A percentile compares a stretch with the other conserved stretches of the same genome.
Conservation (phyloP, 2,113 vertebrate species). For the Apistogramma diplotaenia region DNA sequence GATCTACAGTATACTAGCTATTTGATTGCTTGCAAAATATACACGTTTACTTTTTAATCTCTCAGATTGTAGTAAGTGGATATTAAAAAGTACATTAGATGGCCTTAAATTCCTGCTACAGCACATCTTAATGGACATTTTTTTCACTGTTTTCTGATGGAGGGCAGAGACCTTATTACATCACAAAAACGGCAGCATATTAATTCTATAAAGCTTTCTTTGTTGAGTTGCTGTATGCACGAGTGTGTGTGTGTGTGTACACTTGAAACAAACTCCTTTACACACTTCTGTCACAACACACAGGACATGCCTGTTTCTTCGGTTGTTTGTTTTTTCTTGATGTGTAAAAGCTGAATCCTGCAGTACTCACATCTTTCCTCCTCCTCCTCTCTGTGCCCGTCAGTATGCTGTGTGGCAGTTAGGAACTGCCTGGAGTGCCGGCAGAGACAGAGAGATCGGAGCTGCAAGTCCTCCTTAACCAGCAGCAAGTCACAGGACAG, state of each 20-base stretch:
- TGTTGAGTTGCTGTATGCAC: not conserved
- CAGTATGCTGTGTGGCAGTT: slow-evolving; percentile 97
- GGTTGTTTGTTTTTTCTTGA: not conserved
- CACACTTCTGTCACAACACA: not conserved
- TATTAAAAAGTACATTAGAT: not conserved
- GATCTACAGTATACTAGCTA: not conserved
- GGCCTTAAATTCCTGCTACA: not conserved
- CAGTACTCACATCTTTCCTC: slow-evolving; percentile 21
- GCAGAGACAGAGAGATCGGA: slow-evolving; percentile 92
- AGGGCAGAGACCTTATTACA: not conserved
- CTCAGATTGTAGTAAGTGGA: not conserved
- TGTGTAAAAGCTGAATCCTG: not conserved
- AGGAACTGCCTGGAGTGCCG: slow-evolving; percentile 97
- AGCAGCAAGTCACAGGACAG: slow-evolving; percentile 89
- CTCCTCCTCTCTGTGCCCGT: not conserved
- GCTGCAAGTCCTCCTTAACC: slow-evolving; percentile 84
- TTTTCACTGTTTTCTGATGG: no score
- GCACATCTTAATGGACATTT: not conserved
- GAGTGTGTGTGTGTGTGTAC: not conserved
- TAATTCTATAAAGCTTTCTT: not conserved
- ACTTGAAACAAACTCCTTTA: not conserved
- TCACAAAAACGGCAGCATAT: not conserved
- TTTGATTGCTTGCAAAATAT: not conserved
- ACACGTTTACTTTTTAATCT: not conserved
- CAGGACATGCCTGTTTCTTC: not conserved